These are phyloP conservation scores for Echinometra lucunter DNA, from an alignment of 53 echinoderm and acorn worm species.

Conservation along the genomic window DNA sequence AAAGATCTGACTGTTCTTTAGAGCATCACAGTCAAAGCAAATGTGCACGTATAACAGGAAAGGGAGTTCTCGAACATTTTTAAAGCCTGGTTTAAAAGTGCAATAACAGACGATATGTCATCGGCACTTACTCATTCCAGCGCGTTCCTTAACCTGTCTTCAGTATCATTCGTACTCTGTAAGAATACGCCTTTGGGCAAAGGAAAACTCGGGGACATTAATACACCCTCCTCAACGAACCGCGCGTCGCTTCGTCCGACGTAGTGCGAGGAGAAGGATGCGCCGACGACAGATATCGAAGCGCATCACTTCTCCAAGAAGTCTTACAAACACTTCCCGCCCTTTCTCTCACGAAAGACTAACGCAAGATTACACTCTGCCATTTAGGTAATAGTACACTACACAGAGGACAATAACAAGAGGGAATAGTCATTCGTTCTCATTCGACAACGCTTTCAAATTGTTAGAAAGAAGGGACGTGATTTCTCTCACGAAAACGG, in stretches of 20 bases:
- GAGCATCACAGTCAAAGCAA: background rate
- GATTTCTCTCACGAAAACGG: background rate
- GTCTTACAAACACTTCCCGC: background rate
- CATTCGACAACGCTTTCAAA: constrained; percentile 49
- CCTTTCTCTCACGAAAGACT: background rate
- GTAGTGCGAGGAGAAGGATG: constrained; percentile 21
- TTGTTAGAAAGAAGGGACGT: background rate
- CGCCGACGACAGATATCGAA: constrained; percentile 32
- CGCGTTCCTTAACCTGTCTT: background rate
- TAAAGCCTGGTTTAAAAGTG: background rate
- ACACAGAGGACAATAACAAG: background rate
- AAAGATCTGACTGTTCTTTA: background rate
- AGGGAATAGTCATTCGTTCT: background rate
- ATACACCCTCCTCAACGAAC: constrained; percentile 8
- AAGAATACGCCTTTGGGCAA: constrained; percentile 30
- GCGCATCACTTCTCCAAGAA: background rate
- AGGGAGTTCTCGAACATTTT: background rate
- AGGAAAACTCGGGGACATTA: constrained; percentile 32
- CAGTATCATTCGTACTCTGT: background rate
- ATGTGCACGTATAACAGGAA: background rate
- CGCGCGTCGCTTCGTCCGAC: background rate
- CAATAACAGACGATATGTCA: constrained; percentile 18
- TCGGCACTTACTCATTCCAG: constrained; percentile 51
- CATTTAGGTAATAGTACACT: constrained; percentile 8
- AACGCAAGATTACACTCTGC: constrained; percentile 10